A percentile compares a stretch with the other conserved stretches of the same genome.
Conservation (phyloP, 1,140 invertebrate species). For the Trachymyrmex septentrionalis region DNA sequence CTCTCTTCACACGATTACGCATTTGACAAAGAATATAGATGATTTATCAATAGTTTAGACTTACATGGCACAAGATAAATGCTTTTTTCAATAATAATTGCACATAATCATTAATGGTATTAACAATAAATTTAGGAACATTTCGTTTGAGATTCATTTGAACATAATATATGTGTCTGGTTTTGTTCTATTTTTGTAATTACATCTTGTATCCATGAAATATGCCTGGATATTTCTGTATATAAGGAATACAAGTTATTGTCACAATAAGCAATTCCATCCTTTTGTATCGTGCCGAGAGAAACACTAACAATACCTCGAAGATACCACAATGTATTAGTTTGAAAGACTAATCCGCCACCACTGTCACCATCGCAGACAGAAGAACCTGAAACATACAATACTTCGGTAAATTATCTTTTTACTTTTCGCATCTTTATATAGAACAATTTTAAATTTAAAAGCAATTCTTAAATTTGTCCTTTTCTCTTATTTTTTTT, state of each 20-base stretch:
- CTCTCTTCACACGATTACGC: not conserved
- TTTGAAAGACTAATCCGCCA: conserved; percentile 82
- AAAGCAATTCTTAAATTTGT: not conserved
- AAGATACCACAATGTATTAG: conserved; percentile 79
- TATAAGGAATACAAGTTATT: conserved; percentile 82
- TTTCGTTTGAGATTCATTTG: not conserved
- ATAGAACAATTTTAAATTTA: not conserved
- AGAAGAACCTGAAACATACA: conserved; percentile 79
- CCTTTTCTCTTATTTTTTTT: not conserved
- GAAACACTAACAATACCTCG: conserved; percentile 84
- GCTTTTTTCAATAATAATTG: not conserved
- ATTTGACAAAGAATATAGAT: not conserved
- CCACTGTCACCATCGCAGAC: conserved; percentile 85
- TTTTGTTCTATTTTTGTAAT: conserved; percentile 73
- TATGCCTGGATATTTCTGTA: conserved; percentile 80
- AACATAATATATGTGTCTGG: conserved; percentile 69
- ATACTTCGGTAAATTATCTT: not conserved
- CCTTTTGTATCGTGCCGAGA: conserved; percentile 68
- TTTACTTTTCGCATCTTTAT: not conserved
- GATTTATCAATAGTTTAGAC: not conserved
- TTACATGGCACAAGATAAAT: not conserved
- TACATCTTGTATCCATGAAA: conserved; percentile 81
- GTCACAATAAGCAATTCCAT: conserved; percentile 75
- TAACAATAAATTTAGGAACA: not conserved
- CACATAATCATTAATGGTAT: not conserved